phyloP scores from a whole-genome alignment of 2,888 invertebrate species.

The Platerodrilus igneus region DNA sequence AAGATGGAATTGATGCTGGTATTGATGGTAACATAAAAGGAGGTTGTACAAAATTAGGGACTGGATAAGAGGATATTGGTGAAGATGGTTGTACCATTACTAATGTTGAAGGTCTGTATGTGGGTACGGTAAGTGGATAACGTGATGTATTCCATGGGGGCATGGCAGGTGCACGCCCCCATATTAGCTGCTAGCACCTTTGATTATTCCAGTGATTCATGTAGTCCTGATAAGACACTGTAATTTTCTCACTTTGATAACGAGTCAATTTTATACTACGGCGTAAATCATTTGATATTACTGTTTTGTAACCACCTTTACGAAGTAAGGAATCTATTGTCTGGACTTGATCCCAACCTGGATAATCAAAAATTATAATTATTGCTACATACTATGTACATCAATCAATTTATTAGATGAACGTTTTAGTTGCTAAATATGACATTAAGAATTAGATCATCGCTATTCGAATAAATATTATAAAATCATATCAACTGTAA shows the following conservation, averaged over 20 bases:
- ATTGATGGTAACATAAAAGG: constrained; percentile 32
- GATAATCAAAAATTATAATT: too few relatives aligned
- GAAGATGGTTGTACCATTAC: constrained; percentile 45
- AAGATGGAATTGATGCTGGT: constrained; percentile 35
- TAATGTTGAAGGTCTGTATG: constrained; percentile 35
- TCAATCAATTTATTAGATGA: too few relatives aligned
- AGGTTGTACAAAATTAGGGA: constrained; percentile 31
- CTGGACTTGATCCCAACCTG: constrained; percentile 98
- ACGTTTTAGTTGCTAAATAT: too few relatives aligned
- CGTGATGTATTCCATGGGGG: constrained; percentile 31
- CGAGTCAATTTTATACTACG: constrained; percentile 90
- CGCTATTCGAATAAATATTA: too few relatives aligned
- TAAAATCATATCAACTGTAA: too few relatives aligned
- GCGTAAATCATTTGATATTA: constrained; percentile 82
- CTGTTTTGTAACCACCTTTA: constrained; percentile 94
- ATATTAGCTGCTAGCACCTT: constrained; percentile 69
- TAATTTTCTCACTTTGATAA: constrained; percentile 94
- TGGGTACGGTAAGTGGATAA: constrained; percentile 16
- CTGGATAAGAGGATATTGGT: constrained; percentile 34
- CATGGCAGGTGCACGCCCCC: constrained; percentile 49
- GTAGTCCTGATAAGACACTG: constrained; percentile 83
- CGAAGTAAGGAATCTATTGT: constrained; percentile 96
- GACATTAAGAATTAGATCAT: too few relatives aligned
- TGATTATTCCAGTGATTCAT: constrained; percentile 60
- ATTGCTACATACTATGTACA: too few relatives aligned